Evolutionary conservation across 2,888 invertebrate species (phyloP).

Genomic region (Napeogenes sylphis): DNA sequence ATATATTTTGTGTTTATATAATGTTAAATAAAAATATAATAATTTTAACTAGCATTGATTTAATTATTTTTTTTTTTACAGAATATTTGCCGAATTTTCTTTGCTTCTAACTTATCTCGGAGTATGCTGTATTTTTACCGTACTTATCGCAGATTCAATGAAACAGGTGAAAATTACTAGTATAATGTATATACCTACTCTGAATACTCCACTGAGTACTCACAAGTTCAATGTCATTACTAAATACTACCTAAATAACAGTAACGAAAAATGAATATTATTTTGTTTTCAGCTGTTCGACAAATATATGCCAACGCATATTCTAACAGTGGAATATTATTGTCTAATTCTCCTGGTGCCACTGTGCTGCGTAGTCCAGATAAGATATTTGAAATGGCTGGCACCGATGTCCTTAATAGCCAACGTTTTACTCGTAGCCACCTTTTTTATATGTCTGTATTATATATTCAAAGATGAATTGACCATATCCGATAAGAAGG

Average conservation of each 20-base stretch:
- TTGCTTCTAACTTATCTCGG: slow-evolving; percentile 83
- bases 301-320: slow-evolving; percentile 48
- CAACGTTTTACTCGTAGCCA: slow-evolving; percentile 86
- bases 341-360: slow-evolving; percentile 60
- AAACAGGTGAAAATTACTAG: slow-evolving; percentile 71
- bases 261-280: background rate
- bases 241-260: too few species aligned
- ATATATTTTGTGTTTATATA: too few species aligned
- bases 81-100: slow-evolving; percentile 78
- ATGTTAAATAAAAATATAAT: too few species aligned
- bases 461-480: slow-evolving; percentile 82
- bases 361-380: slow-evolving; percentile 65
- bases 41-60: too few species aligned
- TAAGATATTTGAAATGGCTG: slow-evolving; percentile 87
- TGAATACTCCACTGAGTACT: background rate
- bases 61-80: slow-evolving; percentile 39
- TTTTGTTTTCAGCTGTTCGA: slow-evolving; percentile 60
- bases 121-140: slow-evolving; percentile 86
- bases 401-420: slow-evolving; percentile 93
- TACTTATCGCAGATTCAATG: slow-evolving; percentile 83
- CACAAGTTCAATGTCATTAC: too few species aligned
- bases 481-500: slow-evolving; percentile 64
- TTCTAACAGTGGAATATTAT: slow-evolving; percentile 60
- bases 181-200: background rate
- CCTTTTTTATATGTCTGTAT: slow-evolving; percentile 88